Evolutionary conservation across 1,140 invertebrate genomes (phyloP).

Genomic region (Apis florea): DNA sequence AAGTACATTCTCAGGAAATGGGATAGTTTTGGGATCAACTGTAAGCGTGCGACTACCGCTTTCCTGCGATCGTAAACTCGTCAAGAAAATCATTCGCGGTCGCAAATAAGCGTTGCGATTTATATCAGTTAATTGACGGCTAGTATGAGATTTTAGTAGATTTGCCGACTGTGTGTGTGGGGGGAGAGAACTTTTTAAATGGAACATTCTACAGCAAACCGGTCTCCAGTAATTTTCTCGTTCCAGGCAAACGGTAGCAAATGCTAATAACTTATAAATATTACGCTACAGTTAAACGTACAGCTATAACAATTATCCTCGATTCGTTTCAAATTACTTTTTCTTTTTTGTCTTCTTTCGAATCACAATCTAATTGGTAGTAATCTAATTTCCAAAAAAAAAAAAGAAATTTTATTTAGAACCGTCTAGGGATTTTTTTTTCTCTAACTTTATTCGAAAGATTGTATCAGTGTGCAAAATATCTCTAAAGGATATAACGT

Average conservation of each 20-base stretch:
- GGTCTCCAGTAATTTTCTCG: constrained; percentile 46
- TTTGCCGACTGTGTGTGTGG: too few relatives aligned
- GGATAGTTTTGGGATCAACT: too few relatives aligned
- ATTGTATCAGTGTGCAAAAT: too few relatives aligned
- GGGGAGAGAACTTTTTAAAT: constrained; percentile 2
- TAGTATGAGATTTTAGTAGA: constrained; percentile 2
- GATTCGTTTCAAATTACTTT: constrained; percentile 4
- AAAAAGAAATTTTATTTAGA: too few relatives aligned
- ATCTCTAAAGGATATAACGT: too few relatives aligned
- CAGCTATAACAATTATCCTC: constrained; percentile 20
- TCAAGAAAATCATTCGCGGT: constrained; percentile 5
- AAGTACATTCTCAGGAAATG: too few relatives aligned
- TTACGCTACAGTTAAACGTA: constrained; percentile 29
- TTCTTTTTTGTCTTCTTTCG: too few relatives aligned
- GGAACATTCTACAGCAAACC: constrained; percentile 33
- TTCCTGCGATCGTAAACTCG: constrained; percentile 12
- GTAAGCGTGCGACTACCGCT: not conserved
- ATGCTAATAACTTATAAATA: constrained; percentile 53
- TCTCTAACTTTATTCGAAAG: too few relatives aligned
- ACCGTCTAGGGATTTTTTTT: too few relatives aligned
- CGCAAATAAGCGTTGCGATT: constrained; percentile 4
- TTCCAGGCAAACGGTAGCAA: constrained; percentile 35
- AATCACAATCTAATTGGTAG: too few relatives aligned
- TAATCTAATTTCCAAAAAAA: too few relatives aligned
- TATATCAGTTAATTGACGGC: constrained; percentile 28